These are phyloP conservation scores for Drosophila barbarae DNA, from an alignment of 2,888 invertebrate genomes.

Conservation along the genomic window DNA sequence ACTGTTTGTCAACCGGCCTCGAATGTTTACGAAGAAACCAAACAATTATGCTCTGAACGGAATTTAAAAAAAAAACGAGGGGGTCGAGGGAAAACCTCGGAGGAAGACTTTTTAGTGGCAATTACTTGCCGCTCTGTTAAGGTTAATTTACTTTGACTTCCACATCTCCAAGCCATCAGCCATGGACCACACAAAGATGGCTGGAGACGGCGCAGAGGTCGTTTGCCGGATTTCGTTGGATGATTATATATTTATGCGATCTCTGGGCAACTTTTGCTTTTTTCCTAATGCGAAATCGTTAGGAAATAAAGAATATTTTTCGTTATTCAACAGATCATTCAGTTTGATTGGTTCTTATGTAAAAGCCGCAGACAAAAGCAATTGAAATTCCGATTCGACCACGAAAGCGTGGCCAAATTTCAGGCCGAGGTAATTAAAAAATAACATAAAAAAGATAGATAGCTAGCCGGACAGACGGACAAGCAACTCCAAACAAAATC, in stretches of 20 bases:
- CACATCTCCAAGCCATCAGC: conserved; percentile 9
- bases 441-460: conserved; percentile 20
- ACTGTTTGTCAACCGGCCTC: conserved; percentile 61
- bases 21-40: conserved; percentile 67
- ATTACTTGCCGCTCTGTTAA: conserved; percentile 43
- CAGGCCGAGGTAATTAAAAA: conserved; percentile 40
- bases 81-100: not conserved
- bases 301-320: conserved; percentile 18
- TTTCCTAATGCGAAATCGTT: conserved; percentile 15
- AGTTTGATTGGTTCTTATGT: conserved; percentile 39
- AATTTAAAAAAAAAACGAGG: not conserved
- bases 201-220: conserved; percentile 20
- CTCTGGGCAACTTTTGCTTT: conserved; percentile 39
- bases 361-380: conserved; percentile 35
- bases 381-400: conserved; percentile 58
- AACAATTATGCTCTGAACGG: conserved; percentile 38
- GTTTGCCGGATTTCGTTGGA: conserved; percentile 27
- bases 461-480: conserved; percentile 6
- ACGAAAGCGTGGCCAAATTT: conserved; percentile 59
- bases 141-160: conserved; percentile 45
- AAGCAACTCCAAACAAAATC: conserved; percentile 36
- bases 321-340: conserved; percentile 30
- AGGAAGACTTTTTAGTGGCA: conserved; percentile 42
- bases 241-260: conserved; percentile 49
- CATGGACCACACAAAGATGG: conserved; percentile 35